phyloP scores from a whole-genome alignment of 2,797 vertebrate genomes.

The Dicrostonyx torquatus region DNA sequence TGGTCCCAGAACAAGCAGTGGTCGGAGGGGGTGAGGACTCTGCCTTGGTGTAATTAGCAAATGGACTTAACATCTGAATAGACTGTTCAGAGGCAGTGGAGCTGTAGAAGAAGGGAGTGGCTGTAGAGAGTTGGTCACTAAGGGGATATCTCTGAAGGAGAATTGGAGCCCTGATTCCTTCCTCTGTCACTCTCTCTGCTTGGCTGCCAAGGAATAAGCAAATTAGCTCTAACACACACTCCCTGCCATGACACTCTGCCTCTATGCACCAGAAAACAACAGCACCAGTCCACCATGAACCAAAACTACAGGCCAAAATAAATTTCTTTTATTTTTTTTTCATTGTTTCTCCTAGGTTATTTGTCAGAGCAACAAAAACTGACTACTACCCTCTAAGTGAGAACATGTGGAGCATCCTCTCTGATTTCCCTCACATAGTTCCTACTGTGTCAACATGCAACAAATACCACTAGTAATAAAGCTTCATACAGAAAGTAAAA shows the following conservation, averaged over 20 bases:
- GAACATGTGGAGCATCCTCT: background rate
- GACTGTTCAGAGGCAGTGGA: background rate
- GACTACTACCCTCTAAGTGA: background rate
- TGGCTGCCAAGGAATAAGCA: background rate
- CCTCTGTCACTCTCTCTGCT: background rate
- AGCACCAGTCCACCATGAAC: background rate
- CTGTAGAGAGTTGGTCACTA: background rate
- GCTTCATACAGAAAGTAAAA: constrained; percentile 10
- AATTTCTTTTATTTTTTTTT: background rate
- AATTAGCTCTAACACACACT: background rate
- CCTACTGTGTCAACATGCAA: background rate
- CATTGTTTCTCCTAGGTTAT: background rate
- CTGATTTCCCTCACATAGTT: constrained; percentile 55
- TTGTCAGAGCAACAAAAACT: background rate
- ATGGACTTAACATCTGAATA: background rate
- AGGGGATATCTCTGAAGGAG: background rate
- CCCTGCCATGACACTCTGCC: background rate
- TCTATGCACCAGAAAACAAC: background rate
- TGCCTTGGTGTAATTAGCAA: background rate
- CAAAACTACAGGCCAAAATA: background rate
- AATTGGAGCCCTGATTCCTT: background rate
- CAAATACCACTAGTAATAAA: constrained; percentile 24
- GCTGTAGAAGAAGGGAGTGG: no score
- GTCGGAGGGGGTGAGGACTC: background rate
- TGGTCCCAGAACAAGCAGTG: no score